These are phyloP conservation scores for Drosophila vallismaia DNA, from an alignment of 2,888 invertebrate species.

Conservation along the genomic window DNA sequence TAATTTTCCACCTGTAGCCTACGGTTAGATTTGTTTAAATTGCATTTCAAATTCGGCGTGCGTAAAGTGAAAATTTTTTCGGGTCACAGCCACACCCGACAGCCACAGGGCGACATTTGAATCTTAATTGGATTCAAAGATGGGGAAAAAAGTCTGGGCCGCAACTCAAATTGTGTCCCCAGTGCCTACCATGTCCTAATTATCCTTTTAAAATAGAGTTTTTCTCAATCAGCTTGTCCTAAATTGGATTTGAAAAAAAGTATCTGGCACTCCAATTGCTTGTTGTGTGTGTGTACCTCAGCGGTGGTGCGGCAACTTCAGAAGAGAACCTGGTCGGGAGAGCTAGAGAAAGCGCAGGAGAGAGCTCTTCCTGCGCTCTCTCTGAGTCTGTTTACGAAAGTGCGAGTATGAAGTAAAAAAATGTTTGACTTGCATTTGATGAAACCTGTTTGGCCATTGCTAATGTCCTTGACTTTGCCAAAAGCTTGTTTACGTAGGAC, in stretches of 20 bases:
- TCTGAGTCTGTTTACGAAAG: slow-evolving; percentile 41
- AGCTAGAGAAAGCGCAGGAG: slow-evolving; percentile 60
- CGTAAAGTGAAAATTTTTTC: slow-evolving; percentile 73
- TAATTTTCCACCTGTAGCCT: slow-evolving; percentile 25
- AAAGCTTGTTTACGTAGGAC: slow-evolving; percentile 27
- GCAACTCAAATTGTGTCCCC: slow-evolving; percentile 20
- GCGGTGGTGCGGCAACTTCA: slow-evolving; percentile 75
- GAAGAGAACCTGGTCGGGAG: background rate
- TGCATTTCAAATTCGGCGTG: slow-evolving; percentile 46
- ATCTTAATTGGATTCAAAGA: slow-evolving; percentile 47
- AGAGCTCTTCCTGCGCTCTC: slow-evolving; percentile 30
- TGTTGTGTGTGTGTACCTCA: slow-evolving; percentile 60
- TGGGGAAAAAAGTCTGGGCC: slow-evolving; percentile 31
- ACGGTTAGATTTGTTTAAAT: slow-evolving; percentile 30
- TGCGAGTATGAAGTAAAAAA: slow-evolving; percentile 17
- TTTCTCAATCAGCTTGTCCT: background rate
- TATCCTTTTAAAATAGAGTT: background rate
- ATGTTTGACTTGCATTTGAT: slow-evolving; percentile 30
- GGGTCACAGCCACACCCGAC: slow-evolving; percentile 82
- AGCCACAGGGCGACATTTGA: slow-evolving; percentile 46
- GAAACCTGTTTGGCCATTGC: slow-evolving; percentile 40
- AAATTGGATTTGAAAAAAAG: slow-evolving; percentile 55
- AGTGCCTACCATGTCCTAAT: slow-evolving; percentile 56
- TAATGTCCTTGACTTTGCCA: slow-evolving; percentile 70
- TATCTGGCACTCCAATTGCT: slow-evolving; percentile 59